Percentiles rank a stretch among this genome's conserved stretches.
Evolutionary conservation across 2,888 invertebrate species (phyloP).

Genomic region (Pristionchus japonicus): DNA sequence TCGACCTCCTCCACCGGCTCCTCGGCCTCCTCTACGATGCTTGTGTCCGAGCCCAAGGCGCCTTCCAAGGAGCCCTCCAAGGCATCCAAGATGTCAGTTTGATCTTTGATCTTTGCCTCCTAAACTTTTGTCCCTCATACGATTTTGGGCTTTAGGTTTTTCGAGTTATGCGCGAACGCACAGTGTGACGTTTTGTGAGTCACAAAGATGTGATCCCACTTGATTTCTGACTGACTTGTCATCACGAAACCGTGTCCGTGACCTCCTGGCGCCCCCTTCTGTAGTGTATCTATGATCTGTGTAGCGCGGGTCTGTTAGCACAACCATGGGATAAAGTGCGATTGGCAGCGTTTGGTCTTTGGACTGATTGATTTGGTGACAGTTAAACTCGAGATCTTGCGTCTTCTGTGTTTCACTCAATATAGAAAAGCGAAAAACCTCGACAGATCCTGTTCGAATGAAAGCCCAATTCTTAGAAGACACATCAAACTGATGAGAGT

Average conservation of each 20-base stretch:
- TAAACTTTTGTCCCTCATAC: not conserved
- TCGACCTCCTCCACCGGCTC: not conserved
- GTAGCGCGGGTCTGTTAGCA: not conserved
- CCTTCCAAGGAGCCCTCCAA: not conserved
- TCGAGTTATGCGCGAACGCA: not conserved
- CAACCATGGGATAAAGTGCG: not conserved
- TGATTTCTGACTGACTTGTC: not conserved
- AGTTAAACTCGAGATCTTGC: too few relatives aligned
- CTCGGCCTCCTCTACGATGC: not conserved
- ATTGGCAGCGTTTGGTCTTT: not conserved
- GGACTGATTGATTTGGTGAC: too few relatives aligned
- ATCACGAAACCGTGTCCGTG: not conserved
- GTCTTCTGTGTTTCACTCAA: not conserved
- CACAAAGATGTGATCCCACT: too few relatives aligned
- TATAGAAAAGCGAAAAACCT: not conserved
- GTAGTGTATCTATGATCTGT: not conserved
- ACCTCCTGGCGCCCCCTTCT: not conserved
- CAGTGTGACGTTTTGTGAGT: not conserved
- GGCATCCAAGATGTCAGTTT: not conserved
- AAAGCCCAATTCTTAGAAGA: too few relatives aligned
- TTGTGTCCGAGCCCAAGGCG: slow-evolving; percentile 3
- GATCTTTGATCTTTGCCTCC: not conserved
- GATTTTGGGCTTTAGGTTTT: not conserved
- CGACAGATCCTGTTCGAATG: too few relatives aligned
- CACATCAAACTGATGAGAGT: too few relatives aligned